Evolutionary conservation across 1,140 invertebrate species (phyloP).

Genomic region (Diprion similis): DNA sequence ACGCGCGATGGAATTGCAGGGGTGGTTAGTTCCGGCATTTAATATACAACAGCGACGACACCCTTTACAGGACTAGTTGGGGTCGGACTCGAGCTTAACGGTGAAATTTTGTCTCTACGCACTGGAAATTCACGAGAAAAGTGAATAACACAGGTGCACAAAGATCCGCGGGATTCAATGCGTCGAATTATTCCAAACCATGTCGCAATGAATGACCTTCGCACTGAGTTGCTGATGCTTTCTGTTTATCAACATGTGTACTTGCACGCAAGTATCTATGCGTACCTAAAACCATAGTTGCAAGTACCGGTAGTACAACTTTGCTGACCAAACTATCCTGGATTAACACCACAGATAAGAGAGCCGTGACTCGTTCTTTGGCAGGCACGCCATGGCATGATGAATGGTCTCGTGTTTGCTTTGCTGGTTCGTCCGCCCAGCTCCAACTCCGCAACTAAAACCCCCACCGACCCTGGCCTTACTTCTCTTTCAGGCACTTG

Average conservation of each 20-base stretch:
- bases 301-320: not conserved
- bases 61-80: not conserved
- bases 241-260: too few relatives aligned
- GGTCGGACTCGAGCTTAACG: not conserved
- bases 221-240: too few relatives aligned
- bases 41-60: constrained; percentile 43
- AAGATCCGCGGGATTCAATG: not conserved
- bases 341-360: constrained; percentile 1
- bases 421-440: constrained; percentile 16
- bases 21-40: constrained; percentile 55
- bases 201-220: not conserved
- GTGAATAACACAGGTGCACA: not conserved
- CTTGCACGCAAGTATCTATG: too few relatives aligned
- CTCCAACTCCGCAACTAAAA: constrained; percentile 26
- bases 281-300: not conserved
- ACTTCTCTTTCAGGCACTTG: constrained; percentile 41
- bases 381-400: constrained; percentile 22
- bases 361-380: not conserved
- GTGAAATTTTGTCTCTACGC: constrained; percentile 10
- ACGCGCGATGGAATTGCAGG: constrained; percentile 54
- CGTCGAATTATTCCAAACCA: not conserved
- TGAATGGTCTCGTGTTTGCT: constrained; percentile 25
- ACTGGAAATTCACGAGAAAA: not conserved
- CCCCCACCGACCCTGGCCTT: constrained; percentile 36
- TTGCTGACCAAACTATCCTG: constrained; percentile 6